Base-by-base conservation (phyloP, 2,797 vertebrate genomes). In the Falco berigora region DNA sequence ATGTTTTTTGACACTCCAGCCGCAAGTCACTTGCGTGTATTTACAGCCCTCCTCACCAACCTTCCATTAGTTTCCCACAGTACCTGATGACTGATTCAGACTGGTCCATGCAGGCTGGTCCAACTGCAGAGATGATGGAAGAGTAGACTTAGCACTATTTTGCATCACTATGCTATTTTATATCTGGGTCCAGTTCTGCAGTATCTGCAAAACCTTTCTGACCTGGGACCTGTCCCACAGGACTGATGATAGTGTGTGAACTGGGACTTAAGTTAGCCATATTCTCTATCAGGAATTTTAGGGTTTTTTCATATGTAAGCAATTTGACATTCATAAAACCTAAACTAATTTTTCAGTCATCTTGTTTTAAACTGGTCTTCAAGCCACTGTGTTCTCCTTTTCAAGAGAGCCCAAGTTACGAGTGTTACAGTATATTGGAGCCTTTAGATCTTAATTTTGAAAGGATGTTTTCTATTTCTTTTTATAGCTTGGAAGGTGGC, bases 401-500 rank as follows among this genome's bases (percentile, higher is more conserved):
- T 28, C 32, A 68, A 79, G 46, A 88, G 5, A 59, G 34, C 66
- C 75, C 68, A 92, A 7, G 40, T 53, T 59, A 44, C 36, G 36
- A 55, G 21, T 52, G 49, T 86, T 74, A 44, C 13, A 67, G 25
- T 28, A 79, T 83, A 52, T 69, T 53, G 46, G 11, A 92, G 59
- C 28, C 27, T 80, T 22, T 28, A 77, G 28, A 40, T 73, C 64
- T 72, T 68, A 27, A 62, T 79, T 75, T 72, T 46, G 36, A 86
- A 94, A 38, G 9, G 30, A 42, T 40, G 52, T 56, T 93, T 88
- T 89, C 86, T 97, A 61, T 67, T 94, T 98, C 87, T 92, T 98
- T 66, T 79, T 97, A 77, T 98, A 98, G 27, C 96, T 95, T 86
- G 98, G 97, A 92, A 99, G 96, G 85, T 98, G 98, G 89, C 96